phyloP scores from a whole-genome alignment of 2,797 vertebrate species.

The Esox masquinongy region DNA sequence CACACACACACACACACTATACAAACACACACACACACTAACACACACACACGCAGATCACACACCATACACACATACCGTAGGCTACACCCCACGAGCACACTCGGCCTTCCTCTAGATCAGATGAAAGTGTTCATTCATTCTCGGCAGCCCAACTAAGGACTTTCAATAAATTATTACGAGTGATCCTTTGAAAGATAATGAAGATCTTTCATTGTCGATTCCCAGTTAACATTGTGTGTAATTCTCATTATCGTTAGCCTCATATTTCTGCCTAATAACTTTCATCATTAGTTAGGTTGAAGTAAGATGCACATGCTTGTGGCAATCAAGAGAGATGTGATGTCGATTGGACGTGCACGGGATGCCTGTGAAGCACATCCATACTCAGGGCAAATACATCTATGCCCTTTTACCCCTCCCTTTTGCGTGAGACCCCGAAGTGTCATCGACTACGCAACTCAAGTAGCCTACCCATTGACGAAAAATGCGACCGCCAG shows the following conservation, averaged over 20 bases:
- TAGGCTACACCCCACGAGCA: no score
- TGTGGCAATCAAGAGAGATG: background rate
- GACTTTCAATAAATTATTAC: background rate
- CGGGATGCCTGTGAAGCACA: background rate
- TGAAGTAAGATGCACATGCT: background rate
- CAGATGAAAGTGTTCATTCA: background rate
- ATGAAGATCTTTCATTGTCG: no score
- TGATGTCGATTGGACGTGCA: background rate
- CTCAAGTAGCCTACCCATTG: conserved; percentile 51
- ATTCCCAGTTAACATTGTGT: background rate
- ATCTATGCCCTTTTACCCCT: conserved; percentile 41
- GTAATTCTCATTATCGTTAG: background rate
- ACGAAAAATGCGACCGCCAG: conserved; percentile 34
- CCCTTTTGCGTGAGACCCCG: conserved; percentile 25
- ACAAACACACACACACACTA: background rate
- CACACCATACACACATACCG: conserved; percentile 4
- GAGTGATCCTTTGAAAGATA: background rate
- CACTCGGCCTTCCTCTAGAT: background rate
- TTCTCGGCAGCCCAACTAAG: background rate
- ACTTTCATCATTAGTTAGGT: background rate
- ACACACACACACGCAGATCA: no score
- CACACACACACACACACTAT: conserved; percentile 11
- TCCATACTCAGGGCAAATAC: conserved; percentile 31
- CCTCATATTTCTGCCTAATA: background rate
- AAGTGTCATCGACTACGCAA: conserved; percentile 60